Evolutionary conservation across 2,797 vertebrate species (phyloP).

Genomic region (Balearica regulorum): DNA sequence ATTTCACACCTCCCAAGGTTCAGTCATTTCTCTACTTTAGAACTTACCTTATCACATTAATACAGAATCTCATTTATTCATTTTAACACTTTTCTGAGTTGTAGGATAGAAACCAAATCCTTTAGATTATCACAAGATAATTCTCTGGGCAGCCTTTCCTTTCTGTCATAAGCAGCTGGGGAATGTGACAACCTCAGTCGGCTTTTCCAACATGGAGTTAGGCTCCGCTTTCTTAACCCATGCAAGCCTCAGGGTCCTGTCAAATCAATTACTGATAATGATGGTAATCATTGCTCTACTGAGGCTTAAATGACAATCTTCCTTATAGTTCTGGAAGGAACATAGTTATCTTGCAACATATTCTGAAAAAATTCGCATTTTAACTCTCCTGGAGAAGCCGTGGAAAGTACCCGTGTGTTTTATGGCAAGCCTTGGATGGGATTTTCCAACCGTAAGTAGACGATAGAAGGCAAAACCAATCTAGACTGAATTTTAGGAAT

Average conservation of each 20-base stretch:
- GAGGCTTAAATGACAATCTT: background rate
- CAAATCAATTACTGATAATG: background rate
- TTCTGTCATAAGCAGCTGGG: background rate
- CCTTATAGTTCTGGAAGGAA: background rate
- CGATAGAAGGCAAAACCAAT: background rate
- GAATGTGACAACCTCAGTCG: background rate
- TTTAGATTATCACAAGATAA: background rate
- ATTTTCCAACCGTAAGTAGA: background rate
- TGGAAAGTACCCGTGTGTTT: fast-evolving
- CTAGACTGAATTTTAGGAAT: background rate
- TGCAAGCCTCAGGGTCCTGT: background rate
- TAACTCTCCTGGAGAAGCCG: background rate
- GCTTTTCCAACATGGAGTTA: background rate
- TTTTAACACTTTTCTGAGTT: background rate
- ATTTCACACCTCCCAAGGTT: background rate
- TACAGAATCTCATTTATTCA: background rate
- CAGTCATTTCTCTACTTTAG: background rate
- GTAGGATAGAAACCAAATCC: background rate
- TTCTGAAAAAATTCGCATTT: background rate
- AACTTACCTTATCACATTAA: background rate
- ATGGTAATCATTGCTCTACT: background rate
- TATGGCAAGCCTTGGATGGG: background rate
- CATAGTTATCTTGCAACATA: background rate
- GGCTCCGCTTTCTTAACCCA: background rate
- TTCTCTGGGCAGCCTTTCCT: background rate